Conservation (phyloP, 2,888 invertebrate species). For the Loripinus fragilis region DNA sequence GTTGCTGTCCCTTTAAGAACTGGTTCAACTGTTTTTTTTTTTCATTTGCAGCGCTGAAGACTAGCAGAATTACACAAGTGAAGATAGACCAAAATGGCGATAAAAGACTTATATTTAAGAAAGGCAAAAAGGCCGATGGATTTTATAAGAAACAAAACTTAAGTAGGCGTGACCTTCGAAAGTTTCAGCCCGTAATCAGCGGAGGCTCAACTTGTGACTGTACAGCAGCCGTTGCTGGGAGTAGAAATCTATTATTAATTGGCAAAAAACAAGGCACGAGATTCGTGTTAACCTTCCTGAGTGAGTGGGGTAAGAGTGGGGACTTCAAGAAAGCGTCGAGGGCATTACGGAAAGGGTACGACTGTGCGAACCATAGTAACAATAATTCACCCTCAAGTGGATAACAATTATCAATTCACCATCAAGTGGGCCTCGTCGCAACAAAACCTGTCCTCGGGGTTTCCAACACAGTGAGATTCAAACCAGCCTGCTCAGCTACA, state of each 20-base stretch:
- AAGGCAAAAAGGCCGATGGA: slow-evolving; percentile 35
- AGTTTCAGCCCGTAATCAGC: slow-evolving; percentile 56
- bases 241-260: slow-evolving; percentile 47
- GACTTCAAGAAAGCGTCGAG: slow-evolving; percentile 46
- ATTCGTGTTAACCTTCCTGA: slow-evolving; percentile 48
- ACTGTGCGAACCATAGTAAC: slow-evolving; percentile 17
- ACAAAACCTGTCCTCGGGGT: too few relatives aligned
- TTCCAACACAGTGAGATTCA: too few relatives aligned
- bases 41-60: slow-evolving; percentile 39
- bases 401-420: too few relatives aligned
- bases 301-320: slow-evolving; percentile 47
- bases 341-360: slow-evolving; percentile 42
- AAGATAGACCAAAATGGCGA: slow-evolving; percentile 54
- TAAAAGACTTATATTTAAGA: slow-evolving; percentile 43
- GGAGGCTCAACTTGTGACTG: slow-evolving; percentile 59
- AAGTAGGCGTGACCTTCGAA: slow-evolving; percentile 43
- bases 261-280: slow-evolving; percentile 49
- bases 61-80: slow-evolving; percentile 27
- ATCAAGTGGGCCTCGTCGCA: too few relatives aligned
- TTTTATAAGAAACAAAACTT: slow-evolving; percentile 46
- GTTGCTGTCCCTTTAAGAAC: too few relatives aligned
- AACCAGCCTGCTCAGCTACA: too few relatives aligned
- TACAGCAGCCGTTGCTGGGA: slow-evolving; percentile 37
- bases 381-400: neutral
- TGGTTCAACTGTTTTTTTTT: too few relatives aligned